Conservation (phyloP, 2,888 invertebrate genomes). For the Heterodera filipjevi region DNA sequence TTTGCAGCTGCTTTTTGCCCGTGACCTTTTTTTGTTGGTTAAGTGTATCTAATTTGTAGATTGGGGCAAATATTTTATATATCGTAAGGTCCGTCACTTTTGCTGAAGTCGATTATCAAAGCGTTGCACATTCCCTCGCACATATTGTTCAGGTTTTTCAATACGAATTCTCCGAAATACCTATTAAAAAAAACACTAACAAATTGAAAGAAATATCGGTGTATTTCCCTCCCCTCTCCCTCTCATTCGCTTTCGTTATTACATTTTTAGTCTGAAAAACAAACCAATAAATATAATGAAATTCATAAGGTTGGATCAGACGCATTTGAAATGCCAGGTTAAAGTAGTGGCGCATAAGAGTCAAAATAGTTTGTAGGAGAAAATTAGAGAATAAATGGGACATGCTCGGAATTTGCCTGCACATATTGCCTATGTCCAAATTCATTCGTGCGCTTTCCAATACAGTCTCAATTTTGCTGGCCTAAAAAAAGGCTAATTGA, state of each 20-base stretch:
- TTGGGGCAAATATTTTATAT: neutral
- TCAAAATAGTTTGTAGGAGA: constrained; percentile 88
- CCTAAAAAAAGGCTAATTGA: constrained; percentile 18
- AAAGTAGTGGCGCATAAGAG: constrained; percentile 90
- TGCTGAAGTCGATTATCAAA: constrained; percentile 28
- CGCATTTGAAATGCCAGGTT: constrained; percentile 92
- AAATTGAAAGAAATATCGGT: no score
- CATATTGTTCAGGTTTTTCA: constrained; percentile 27
- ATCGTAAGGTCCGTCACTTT: constrained; percentile 10
- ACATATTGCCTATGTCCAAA: neutral
- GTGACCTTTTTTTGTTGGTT: constrained; percentile 2
- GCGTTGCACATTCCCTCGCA: constrained; percentile 27
- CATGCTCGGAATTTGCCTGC: constrained; percentile 4
- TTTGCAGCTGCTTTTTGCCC: constrained; percentile 14
- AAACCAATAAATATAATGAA: constrained; percentile 90
- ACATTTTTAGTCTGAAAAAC: neutral
- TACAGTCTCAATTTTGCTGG: constrained; percentile 20
- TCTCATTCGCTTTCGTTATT: no score
- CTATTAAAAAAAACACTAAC: no score
- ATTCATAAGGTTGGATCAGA: constrained; percentile 91
- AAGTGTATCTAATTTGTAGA: neutral
- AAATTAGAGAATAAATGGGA: constrained; percentile 73
- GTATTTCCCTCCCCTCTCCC: no score
- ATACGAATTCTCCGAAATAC: constrained; percentile 33
- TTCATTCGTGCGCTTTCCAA: constrained; percentile 2